Evolutionary conservation across 2,113 vertebrate genomes (phyloP), one percentile per base, ranked within the genome.

Genomic region (Caracal caracal): DNA sequence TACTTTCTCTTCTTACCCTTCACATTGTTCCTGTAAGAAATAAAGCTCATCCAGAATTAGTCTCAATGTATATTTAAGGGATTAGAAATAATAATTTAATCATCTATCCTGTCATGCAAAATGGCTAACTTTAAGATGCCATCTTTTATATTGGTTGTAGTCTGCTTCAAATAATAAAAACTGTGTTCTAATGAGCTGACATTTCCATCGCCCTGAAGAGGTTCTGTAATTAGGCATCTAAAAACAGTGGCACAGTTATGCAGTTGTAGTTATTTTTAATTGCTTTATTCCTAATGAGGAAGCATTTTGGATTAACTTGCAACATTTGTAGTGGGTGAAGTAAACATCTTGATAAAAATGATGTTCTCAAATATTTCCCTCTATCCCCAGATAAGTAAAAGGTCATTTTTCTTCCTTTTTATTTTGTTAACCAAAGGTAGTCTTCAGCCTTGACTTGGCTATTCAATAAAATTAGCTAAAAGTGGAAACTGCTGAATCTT

Each of bases 181-280:
- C 76, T 73, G 10, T 94, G 33, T 84, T 94, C 49, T 97, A 97
- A 97, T 97, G 79, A 97, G 89, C 79, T 95, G 95, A 97, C 79
- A 97, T 97, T 95, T 96, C 68, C 59, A 94, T 97, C 0, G 0
- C 61, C 84, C 88, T 95, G 85, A 97, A 94, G 94, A 96, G 85
- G n/a, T 89, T 91, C 49, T 94, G 43, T 95, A 97, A 98, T 97
- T 97, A 97, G 79, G 49, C 92, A 96, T 76, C 78, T 96, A 83
- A 96, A 98, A 95, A 93, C 49, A 97, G 92, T n/a, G 33, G 26
- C 78, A 24, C 40, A 73, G 65, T 96, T 85, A 90, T n/a, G 65
- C 59, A 78, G 56, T 94, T 96, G 53, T 80, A 85, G 78, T 96
- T 97, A 96, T 94, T 97, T 97, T 97, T 92, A 97, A 98, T 97